phyloP scores from a whole-genome alignment of 1,140 invertebrate genomes.

The Stratiolaelaps scimitus region DNA sequence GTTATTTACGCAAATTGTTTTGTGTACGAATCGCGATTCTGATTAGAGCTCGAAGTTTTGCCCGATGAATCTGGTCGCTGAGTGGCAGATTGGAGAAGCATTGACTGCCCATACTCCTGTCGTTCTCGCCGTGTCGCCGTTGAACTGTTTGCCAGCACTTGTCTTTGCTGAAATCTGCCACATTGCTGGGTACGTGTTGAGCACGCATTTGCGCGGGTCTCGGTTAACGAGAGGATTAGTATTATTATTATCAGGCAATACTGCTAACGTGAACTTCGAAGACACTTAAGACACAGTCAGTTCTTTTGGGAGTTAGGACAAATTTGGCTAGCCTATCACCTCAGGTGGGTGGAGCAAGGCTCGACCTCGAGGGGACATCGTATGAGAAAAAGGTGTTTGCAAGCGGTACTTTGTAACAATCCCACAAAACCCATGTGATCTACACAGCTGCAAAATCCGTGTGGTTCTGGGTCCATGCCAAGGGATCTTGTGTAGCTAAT shows the following conservation, averaged over 20 bases:
- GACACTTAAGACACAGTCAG: background rate
- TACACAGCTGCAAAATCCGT: too few species aligned
- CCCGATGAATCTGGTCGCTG: background rate
- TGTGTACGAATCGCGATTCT: too few species aligned
- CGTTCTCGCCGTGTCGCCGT: background rate
- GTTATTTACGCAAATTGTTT: background rate
- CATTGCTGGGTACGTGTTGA: background rate
- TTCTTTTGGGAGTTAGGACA: too few species aligned
- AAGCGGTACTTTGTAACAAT: too few species aligned
- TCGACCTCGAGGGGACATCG: background rate
- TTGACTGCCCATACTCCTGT: background rate
- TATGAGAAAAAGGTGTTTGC: too few species aligned
- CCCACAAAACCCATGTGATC: too few species aligned
- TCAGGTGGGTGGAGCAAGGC: background rate
- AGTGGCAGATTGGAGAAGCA: conserved; percentile 8
- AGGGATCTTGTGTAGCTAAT: background rate
- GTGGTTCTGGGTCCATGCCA: too few species aligned
- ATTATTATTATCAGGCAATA: too few species aligned
- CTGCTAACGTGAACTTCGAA: too few species aligned
- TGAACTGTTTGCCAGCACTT: background rate
- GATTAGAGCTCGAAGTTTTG: background rate
- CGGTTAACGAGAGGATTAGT: too few species aligned
- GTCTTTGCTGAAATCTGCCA: conserved; percentile 10
- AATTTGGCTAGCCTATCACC: too few species aligned
- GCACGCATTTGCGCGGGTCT: too few species aligned